phyloP scores from a whole-genome alignment of 2,797 vertebrate genomes.

The Lophius americanus region DNA sequence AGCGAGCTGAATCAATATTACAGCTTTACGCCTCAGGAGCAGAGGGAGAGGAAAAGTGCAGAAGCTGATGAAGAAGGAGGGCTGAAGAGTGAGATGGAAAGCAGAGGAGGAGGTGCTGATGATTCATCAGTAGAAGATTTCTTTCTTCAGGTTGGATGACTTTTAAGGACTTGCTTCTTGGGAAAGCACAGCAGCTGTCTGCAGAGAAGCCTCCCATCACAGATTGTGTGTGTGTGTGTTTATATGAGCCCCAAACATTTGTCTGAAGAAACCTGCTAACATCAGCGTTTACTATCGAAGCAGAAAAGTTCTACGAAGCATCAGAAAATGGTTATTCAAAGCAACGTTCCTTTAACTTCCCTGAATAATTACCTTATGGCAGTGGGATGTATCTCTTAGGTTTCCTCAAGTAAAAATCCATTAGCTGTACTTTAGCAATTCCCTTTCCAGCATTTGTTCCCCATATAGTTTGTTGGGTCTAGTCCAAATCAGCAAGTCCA shows the following conservation, averaged over 20 bases:
- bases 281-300: slow-evolving; percentile 46
- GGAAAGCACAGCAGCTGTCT: slow-evolving; percentile 45
- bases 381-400: slow-evolving; percentile 39
- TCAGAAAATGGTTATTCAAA: slow-evolving; percentile 46
- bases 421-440: slow-evolving; percentile 38
- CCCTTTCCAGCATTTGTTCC: slow-evolving; percentile 29
- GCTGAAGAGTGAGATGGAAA: slow-evolving; percentile 16
- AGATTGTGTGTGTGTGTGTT: not conserved
- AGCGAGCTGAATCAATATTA: slow-evolving; percentile 68
- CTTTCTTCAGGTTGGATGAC: slow-evolving; percentile 41
- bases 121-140: slow-evolving; percentile 53
- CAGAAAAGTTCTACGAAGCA: slow-evolving; percentile 39
- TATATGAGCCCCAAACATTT: not conserved
- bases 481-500: slow-evolving; percentile 26
- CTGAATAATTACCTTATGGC: slow-evolving; percentile 42
- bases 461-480: slow-evolving; percentile 23
- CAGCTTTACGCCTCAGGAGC: slow-evolving; percentile 47
- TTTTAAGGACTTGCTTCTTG: slow-evolving; percentile 58
- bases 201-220: slow-evolving; percentile 24
- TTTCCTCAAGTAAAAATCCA: slow-evolving; percentile 31
- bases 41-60: slow-evolving; percentile 30
- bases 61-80: slow-evolving; percentile 20
- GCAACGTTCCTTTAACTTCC: slow-evolving; percentile 9
- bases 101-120: slow-evolving; percentile 19
- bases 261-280: slow-evolving; percentile 41